Base-by-base conservation (phyloP, 2,888 invertebrate species). In the Prosopocoilus inquinatus region DNA sequence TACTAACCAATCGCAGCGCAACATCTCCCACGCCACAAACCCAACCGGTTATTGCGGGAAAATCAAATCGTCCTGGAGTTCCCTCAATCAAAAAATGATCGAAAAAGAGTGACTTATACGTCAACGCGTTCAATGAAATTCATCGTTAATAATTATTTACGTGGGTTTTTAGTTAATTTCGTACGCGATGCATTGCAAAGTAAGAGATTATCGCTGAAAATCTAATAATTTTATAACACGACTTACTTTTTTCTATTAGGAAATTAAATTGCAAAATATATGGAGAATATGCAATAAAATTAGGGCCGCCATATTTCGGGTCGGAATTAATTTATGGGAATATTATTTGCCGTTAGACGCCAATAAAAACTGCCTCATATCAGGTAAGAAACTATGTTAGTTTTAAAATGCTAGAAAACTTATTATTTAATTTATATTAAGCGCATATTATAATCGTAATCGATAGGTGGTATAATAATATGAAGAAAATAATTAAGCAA, bases 281-380 rank as follows among this genome's bases (percentile, higher is more conserved):
- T 90, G 90, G 90, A 83, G 88, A 70, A 87, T 87, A 16, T 90
- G 89, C 78, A 89, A 90, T 76, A 91, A 90, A 81, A 88, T 91
- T 72, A 85, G 89, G 60, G 85, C 87, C 11, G 87, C 88, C 2
- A 83, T 86, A 54, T 89, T 88, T 76, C 84, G 88, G 60, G 83
- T 87, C 64, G 87, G 86, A 9, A 81, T 89, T 63, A 85, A 87
- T 77, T 78, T 91, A 43, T 87, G 87, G 82, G 82, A 85, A 65
- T 87, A 86, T 78, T 88, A 88, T 73, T 79, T 80, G 36, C 82
- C 84, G 8, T 78, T 88, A 47, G 91, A 91, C 78, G 85, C 87
- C 0, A 80, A 84, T 51, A 81, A 82, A 50, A 85, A 83, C 73
- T 84, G 84, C 11, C 80, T 89, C 53, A 84, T 90, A 62, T 87